A percentile compares a stretch with the other conserved stretches of the same genome.
These are phyloP conservation scores for Eulemur macaco DNA, from an alignment of 2,113 vertebrate species.

Conservation along the genomic window DNA sequence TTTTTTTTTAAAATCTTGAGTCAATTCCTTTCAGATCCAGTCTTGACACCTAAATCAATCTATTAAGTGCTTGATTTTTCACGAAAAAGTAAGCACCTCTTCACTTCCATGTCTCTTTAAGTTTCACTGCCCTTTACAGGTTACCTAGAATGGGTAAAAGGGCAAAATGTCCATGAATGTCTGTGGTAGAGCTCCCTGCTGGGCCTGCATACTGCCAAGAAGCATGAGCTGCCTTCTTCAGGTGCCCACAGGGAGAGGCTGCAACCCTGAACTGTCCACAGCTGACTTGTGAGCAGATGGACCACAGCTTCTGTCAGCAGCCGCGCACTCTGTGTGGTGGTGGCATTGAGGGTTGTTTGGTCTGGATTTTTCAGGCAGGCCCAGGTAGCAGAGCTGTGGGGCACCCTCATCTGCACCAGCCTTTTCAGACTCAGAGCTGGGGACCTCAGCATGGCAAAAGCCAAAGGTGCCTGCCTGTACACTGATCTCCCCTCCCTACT, in stretches of 20 bases:
- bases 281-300: not conserved
- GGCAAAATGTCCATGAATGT: not conserved
- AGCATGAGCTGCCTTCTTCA: not conserved
- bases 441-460: accelerated
- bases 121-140: not conserved
- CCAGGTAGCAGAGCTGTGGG: not conserved
- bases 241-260: not conserved
- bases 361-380: not conserved
- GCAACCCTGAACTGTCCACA: not conserved
- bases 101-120: not conserved
- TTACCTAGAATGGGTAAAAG: not conserved
- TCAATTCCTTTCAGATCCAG: not conserved
- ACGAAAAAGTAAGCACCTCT: conserved; percentile 19
- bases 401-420: not conserved
- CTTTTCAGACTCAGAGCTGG: not conserved
- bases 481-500: not conserved
- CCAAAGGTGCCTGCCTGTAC: not conserved
- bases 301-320: accelerated
- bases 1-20: not conserved
- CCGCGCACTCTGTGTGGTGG: not conserved
- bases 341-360: not conserved
- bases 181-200: not conserved
- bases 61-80: not conserved
- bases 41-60: not conserved
- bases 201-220: not conserved